These are phyloP conservation scores for Megalops cyprinoides DNA, from an alignment of 2,797 vertebrate species.

Conservation along the genomic window DNA sequence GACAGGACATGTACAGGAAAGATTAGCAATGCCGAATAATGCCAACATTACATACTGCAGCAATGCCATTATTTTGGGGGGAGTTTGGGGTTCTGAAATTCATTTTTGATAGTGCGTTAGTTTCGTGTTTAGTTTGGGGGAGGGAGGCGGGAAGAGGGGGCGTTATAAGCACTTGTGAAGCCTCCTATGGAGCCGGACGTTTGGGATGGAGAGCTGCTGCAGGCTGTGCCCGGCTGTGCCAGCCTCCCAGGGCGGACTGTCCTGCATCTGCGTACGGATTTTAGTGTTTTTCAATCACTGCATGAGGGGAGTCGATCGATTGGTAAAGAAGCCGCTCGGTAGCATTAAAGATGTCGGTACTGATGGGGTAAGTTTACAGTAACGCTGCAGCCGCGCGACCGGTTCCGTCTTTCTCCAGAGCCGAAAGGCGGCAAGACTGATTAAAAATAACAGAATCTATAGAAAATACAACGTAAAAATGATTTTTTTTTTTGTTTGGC, in stretches of 20 bases:
- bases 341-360: neutral
- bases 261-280: no score
- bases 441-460: no score
- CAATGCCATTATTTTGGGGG: slow-evolving; percentile 72
- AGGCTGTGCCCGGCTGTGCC: slow-evolving; percentile 28
- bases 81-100: slow-evolving; percentile 77
- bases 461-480: no score
- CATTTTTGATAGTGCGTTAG: slow-evolving; percentile 76
- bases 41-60: slow-evolving; percentile 88
- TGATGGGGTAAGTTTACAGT: neutral
- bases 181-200: slow-evolving; percentile 53
- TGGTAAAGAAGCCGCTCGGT: no score
- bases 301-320: no score
- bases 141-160: slow-evolving; percentile 72
- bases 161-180: slow-evolving; percentile 72
- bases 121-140: slow-evolving; percentile 48
- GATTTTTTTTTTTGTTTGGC: slow-evolving; percentile 71
- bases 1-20: slow-evolving; percentile 74
- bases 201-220: slow-evolving; percentile 3
- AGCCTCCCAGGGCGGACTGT: slow-evolving; percentile 6
- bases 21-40: slow-evolving; percentile 81
- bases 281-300: no score
- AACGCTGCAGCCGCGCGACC: neutral
- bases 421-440: neutral
- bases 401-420: neutral